Evolutionary conservation across 2,888 invertebrate species (phyloP).

Genomic region (Serrognathus titanus): DNA sequence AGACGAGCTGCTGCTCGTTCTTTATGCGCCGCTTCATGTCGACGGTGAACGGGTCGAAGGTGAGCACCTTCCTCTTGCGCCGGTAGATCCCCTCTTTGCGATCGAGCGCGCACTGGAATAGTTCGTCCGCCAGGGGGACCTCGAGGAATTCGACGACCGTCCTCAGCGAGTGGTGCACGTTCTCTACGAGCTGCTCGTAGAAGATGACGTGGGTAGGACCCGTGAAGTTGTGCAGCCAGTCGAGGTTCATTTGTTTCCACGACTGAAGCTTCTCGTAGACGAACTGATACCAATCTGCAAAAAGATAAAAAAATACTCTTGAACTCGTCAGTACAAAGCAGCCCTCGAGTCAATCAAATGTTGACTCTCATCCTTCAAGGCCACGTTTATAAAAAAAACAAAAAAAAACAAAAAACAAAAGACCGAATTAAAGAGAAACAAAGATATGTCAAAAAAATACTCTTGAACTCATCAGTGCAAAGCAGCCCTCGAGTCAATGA

Average conservation of each 20-base stretch:
- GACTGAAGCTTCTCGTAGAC: slow-evolving; percentile 62
- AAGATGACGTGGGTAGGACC: slow-evolving; percentile 67
- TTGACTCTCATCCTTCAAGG: too few relatives aligned
- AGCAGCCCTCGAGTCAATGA: too few relatives aligned
- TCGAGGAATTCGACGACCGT: slow-evolving; percentile 50
- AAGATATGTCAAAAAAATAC: too few relatives aligned
- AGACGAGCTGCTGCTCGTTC: slow-evolving; percentile 52
- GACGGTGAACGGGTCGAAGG: slow-evolving; percentile 68
- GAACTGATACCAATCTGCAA: slow-evolving; percentile 69
- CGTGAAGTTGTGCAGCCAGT: slow-evolving; percentile 68
- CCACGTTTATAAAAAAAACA: too few relatives aligned
- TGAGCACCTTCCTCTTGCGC: slow-evolving; percentile 60
- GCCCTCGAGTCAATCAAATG: too few relatives aligned
- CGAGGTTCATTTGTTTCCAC: slow-evolving; percentile 68
- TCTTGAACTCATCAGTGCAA: too few relatives aligned
- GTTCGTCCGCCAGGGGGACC: slow-evolving; percentile 27
- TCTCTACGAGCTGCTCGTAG: slow-evolving; percentile 55
- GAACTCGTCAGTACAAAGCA: too few relatives aligned
- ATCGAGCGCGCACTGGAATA: slow-evolving; percentile 43
- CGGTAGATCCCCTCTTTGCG: slow-evolving; percentile 61
- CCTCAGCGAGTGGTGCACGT: slow-evolving; percentile 58
- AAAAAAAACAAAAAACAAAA: too few relatives aligned
- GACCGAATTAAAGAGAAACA: too few relatives aligned
- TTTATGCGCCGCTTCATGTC: slow-evolving; percentile 58
- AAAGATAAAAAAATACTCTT: slow-evolving; percentile 11